Base-by-base conservation (phyloP, 2,113 vertebrate species). In the Phoenicopterus ruber region DNA sequence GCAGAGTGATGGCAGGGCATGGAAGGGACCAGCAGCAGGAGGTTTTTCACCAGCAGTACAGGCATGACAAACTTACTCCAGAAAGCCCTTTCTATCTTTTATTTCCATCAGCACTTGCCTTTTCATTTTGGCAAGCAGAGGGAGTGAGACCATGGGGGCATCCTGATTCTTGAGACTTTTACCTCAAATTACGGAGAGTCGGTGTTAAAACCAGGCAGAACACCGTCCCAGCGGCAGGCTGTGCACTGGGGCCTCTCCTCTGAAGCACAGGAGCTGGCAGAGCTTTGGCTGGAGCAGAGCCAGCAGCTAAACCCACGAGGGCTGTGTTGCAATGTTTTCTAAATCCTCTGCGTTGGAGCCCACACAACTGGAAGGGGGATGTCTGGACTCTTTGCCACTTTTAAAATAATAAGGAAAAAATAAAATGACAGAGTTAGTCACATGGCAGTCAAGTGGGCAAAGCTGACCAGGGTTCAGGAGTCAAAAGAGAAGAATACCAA, bases 361-460 rank as follows among this genome's bases (percentile, higher is more conserved):
- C 70, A 42, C 28, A 44, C 11, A 57, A 17, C 54, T 42, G 36
- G 13, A 67, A 82, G 17, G 13, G 17, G 22, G 9, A 5, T n/a
- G 29, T 21, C n/a, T 26, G 25, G 49, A 26, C 18, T 34, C 38
- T 42, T 52, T 38, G 8, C 21, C 85, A 28, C 10, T 69, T 54
- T 88, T 66, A 38, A 89, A 88, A 62, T 36, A 44, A 34, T 21
- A 58, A 69, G 17, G 22, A 21, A 73, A 63, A 63, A 79, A 44
- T 32, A 47, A 70, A 83, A 55, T 29, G 6, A 11, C 26, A 69
- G 21, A 50, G 16, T 67, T 47, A 82, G 24, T 42, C 16, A 42
- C 1, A 0, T 1, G 18, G 11, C 65, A 84, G 50, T 11, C 21
- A 83, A 81, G 54, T 2, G 0, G 55, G 26, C 28, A 55, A 93